phyloP scores from a whole-genome alignment of 1,140 invertebrate genomes.

The Triops cancriformis region DNA sequence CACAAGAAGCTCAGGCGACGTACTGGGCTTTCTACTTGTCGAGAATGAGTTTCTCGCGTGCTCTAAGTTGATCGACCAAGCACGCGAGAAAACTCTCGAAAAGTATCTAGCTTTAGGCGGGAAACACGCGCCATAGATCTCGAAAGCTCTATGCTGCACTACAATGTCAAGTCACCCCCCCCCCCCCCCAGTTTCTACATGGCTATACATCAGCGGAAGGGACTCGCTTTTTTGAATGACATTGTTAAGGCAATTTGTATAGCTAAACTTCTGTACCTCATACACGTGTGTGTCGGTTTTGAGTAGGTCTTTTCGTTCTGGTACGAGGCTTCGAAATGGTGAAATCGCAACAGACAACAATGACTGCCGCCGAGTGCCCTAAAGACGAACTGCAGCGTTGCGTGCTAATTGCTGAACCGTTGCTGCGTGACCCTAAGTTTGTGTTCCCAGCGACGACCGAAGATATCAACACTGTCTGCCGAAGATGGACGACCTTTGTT shows the following conservation, averaged over 20 bases:
- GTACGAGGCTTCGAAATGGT: neutral
- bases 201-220: neutral
- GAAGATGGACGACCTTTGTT: constrained; percentile 22
- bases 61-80: neutral
- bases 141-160: neutral
- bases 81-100: constrained; percentile 4
- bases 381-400: constrained; percentile 24
- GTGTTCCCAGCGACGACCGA: constrained; percentile 19
- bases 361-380: constrained; percentile 17
- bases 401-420: constrained; percentile 24
- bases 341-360: constrained; percentile 1
- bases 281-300: neutral
- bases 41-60: neutral
- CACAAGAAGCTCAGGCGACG: too few relatives aligned
- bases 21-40: too few relatives aligned
- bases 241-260: neutral
- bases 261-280: neutral
- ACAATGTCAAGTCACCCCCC: neutral
- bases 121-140: neutral
- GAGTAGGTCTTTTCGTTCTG: neutral
- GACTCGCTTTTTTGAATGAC: neutral
- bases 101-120: neutral
- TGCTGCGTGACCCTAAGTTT: constrained; percentile 25
- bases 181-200: neutral
- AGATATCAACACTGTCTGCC: constrained; percentile 22